Percentiles rank a stretch among this genome's conserved stretches.
Evolutionary conservation across 2,797 vertebrate species (phyloP).

Genomic region (Benthosema pterotum): DNA sequence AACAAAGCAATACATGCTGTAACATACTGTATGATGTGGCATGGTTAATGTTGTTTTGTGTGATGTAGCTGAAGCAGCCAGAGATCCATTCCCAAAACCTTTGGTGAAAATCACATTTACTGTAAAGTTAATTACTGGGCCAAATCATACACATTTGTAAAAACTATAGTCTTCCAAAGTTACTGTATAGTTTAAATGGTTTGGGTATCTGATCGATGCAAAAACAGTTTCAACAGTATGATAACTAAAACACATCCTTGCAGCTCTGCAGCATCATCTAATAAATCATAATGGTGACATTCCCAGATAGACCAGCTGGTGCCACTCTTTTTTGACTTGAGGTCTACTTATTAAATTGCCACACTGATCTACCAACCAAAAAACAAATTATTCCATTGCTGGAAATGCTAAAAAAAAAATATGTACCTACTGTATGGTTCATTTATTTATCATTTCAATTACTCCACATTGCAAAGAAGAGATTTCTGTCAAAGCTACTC

Average conservation of each 20-base stretch:
- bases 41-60: too few species aligned
- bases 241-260: conserved; percentile 16
- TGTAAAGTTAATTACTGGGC: not conserved
- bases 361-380: too few species aligned
- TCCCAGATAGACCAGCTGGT: conserved; percentile 5
- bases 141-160: not conserved
- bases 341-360: too few species aligned
- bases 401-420: too few species aligned
- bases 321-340: too few species aligned
- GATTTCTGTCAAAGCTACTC: too few species aligned
- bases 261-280: conserved; percentile 14
- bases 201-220: conserved; percentile 14
- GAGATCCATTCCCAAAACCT: not conserved
- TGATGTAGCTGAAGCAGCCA: not conserved
- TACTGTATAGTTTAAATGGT: conserved; percentile 17
- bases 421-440: too few species aligned
- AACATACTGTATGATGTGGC: too few species aligned
- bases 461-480: too few species aligned
- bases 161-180: conserved; percentile 7
- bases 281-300: conserved; percentile 23
- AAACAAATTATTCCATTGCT: too few species aligned
- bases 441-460: too few species aligned
- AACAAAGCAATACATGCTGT: too few species aligned
- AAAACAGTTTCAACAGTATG: conserved; percentile 22
- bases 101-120: conserved; percentile 3